Conservation (phyloP, 2,888 invertebrate species). For the Ferdinandea cuprea region DNA sequence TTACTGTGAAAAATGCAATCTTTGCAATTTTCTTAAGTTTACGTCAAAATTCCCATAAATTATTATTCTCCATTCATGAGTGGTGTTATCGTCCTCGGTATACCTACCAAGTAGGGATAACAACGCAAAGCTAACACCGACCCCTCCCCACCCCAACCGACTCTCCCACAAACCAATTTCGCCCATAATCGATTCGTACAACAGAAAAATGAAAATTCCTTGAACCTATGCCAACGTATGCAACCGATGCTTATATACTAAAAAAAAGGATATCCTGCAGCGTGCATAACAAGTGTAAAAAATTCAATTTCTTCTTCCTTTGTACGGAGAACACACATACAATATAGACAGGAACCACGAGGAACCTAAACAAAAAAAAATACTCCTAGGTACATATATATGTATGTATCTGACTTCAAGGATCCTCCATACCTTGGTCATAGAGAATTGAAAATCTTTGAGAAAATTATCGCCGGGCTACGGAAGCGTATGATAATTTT, state of each 20-base stretch:
- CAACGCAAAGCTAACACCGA: neutral
- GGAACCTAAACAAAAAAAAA: constrained; percentile 24
- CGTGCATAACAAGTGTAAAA: constrained; percentile 62
- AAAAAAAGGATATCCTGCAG: constrained; percentile 67
- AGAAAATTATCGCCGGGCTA: constrained; percentile 68
- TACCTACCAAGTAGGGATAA: constrained; percentile 24
- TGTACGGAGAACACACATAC: constrained; percentile 24
- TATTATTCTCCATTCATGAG: constrained; percentile 70
- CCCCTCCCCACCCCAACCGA: neutral
- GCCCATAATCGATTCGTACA: constrained; percentile 71
- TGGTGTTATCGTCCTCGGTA: constrained; percentile 65
- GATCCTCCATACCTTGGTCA: constrained; percentile 21
- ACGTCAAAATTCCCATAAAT: constrained; percentile 74
- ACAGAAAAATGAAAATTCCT: constrained; percentile 72
- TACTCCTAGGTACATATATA: neutral
- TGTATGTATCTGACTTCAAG: neutral
- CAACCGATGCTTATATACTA: constrained; percentile 54
- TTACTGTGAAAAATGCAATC: constrained; percentile 57
- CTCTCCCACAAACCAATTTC: constrained; percentile 34
- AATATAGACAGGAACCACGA: constrained; percentile 23
- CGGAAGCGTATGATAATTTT: constrained; percentile 73
- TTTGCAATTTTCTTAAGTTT: constrained; percentile 66
- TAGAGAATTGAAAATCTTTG: constrained; percentile 63
- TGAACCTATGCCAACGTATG: constrained; percentile 71
- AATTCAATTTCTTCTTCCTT: constrained; percentile 53